These are phyloP conservation scores for Dufourea novaeangliae DNA, from an alignment of 1,140 invertebrate species.

Conservation along the genomic window DNA sequence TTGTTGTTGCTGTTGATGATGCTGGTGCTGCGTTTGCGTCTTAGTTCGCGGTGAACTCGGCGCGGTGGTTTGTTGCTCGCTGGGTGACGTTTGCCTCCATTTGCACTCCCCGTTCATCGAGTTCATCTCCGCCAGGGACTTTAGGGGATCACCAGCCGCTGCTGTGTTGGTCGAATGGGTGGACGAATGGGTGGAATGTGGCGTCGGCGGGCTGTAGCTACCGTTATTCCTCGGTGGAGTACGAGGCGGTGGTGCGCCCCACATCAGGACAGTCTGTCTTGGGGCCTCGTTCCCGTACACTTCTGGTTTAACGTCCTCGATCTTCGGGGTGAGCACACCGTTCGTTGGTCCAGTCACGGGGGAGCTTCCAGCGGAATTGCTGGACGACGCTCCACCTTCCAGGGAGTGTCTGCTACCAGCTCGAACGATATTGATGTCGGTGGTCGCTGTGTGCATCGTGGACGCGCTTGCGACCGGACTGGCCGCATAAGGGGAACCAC, in stretches of 20 bases:
- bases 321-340: conserved; percentile 84
- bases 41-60: conserved; percentile 75
- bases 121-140: conserved; percentile 84
- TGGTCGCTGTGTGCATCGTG: conserved; percentile 70
- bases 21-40: conserved; percentile 68
- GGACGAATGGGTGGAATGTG: conserved; percentile 76
- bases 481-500: conserved; percentile 78
- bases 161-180: conserved; percentile 74
- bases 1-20: conserved; percentile 67
- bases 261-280: conserved; percentile 93
- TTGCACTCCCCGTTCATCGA: conserved; percentile 81
- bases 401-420: conserved; percentile 83
- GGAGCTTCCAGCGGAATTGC: conserved; percentile 83
- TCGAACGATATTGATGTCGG: conserved; percentile 72
- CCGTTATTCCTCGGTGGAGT: conserved; percentile 78
- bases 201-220: conserved; percentile 80
- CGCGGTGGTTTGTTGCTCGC: conserved; percentile 65
- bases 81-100: conserved; percentile 80
- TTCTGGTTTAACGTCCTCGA: conserved; percentile 85
- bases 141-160: conserved; percentile 81
- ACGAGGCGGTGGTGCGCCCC: conserved; percentile 84
- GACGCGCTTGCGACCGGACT: conserved; percentile 75
- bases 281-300: conserved; percentile 82
- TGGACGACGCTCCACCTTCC: conserved; percentile 80
- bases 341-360: conserved; percentile 80